These are phyloP conservation scores for Chionis minor DNA, from an alignment of 2,113 vertebrate genomes.

Conservation along the genomic window DNA sequence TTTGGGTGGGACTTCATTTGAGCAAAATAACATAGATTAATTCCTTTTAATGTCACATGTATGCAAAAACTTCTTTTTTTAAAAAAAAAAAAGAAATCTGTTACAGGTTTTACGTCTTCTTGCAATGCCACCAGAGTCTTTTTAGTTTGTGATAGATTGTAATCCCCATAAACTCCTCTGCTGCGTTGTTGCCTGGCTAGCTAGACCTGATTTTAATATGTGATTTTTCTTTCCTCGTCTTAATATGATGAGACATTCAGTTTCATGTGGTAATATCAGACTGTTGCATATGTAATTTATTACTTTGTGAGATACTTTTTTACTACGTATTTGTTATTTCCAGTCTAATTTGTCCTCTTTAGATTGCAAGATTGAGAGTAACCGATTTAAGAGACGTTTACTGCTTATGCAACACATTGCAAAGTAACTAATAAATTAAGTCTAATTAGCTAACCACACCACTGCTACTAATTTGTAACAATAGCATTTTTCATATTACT, in stretches of 20 bases:
- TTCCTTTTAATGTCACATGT: neutral
- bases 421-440: neutral
- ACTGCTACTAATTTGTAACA: neutral
- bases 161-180: neutral
- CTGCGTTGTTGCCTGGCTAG: neutral
- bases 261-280: neutral
- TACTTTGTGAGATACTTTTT: neutral
- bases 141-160: neutral
- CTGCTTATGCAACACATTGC: neutral
- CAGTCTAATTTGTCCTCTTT: neutral
- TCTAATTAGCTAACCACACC: neutral
- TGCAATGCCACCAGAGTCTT: neutral
- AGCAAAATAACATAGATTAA: neutral
- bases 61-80: neutral
- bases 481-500: neutral
- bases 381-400: neutral
- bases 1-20: neutral
- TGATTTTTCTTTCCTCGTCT: neutral
- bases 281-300: neutral
- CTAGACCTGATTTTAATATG: neutral
- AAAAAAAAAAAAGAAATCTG: neutral
- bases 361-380: neutral
- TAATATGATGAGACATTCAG: neutral
- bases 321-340: neutral
- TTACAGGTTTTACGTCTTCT: neutral